A percentile compares a stretch with the other conserved stretches of the same genome.
These are phyloP conservation scores for Lochmaea crataegi DNA, from an alignment of 2,888 invertebrate species.

Conservation along the genomic window DNA sequence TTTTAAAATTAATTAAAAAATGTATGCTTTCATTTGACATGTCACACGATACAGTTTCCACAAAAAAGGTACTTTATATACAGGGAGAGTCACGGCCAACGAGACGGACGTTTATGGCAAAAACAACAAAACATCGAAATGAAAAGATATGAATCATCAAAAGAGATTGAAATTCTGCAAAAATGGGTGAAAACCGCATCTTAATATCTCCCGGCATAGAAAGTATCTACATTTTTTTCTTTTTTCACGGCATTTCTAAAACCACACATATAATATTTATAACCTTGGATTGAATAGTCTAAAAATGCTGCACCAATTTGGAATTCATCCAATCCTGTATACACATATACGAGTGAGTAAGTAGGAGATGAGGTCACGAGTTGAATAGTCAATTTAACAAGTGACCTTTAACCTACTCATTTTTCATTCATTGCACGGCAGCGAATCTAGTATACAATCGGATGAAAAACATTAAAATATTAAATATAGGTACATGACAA, in stretches of 20 bases:
- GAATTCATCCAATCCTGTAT: not conserved
- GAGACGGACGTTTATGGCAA: too few relatives aligned
- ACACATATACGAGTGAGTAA: not conserved
- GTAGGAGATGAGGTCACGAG: constrained; percentile 10
- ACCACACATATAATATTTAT: not conserved
- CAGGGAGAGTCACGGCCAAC: too few relatives aligned
- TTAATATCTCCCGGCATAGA: not conserved
- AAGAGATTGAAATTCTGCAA: too few relatives aligned
- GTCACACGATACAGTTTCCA: too few relatives aligned
- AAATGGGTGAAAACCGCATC: too few relatives aligned
- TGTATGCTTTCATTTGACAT: too few relatives aligned
- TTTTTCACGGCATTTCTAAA: not conserved
- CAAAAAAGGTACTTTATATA: too few relatives aligned
- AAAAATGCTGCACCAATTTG: not conserved
- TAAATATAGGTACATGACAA: not conserved
- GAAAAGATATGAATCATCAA: too few relatives aligned
- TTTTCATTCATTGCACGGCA: constrained; percentile 4
- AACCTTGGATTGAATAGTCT: not conserved
- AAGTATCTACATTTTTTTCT: not conserved
- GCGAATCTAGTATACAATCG: not conserved
- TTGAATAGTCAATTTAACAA: constrained; percentile 10
- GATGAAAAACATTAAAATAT: constrained; percentile 3
- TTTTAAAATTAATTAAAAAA: too few relatives aligned
- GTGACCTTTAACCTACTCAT: constrained; percentile 6
- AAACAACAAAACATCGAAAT: too few relatives aligned